These are phyloP conservation scores for human (Homo sapiens) DNA, from an alignment of 2,113 vertebrate genomes.

Conservation along the genomic window DNA sequence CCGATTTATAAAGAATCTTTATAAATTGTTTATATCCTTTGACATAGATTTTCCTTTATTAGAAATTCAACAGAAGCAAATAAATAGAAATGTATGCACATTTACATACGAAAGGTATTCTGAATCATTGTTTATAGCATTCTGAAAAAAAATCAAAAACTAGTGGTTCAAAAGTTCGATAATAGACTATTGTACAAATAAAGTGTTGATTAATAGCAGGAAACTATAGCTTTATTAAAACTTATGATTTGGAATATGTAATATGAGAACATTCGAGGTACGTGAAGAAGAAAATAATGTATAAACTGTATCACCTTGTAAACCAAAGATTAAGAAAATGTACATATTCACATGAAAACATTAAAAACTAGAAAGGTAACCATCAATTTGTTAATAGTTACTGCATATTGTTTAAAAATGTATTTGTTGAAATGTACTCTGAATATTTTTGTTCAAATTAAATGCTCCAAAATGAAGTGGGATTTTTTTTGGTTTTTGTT, in stretches of 20 bases:
- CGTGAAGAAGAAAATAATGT: background rate
- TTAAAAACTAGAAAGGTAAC: background rate
- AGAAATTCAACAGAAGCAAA: background rate
- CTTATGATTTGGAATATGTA: background rate
- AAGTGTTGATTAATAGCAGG: background rate
- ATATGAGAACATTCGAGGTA: background rate
- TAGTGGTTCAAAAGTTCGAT: background rate
- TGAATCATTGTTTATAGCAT: background rate
- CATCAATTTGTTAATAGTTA: background rate
- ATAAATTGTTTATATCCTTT: background rate
- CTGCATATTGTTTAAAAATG: background rate
- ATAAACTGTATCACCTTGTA: background rate
- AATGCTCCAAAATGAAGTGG: background rate
- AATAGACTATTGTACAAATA: background rate
- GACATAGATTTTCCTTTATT: background rate
- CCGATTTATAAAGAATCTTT: background rate
- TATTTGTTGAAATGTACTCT: background rate
- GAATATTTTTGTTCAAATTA: background rate
- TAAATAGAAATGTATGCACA: background rate
- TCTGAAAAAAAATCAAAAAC: background rate
- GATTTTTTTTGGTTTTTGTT: too few species aligned
- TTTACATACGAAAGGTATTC: background rate
- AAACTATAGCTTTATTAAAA: background rate
- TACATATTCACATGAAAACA: background rate
- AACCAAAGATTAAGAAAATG: background rate